Evolutionary conservation across 2,888 invertebrate genomes (phyloP).

Genomic region (Cataglyphis livida): DNA sequence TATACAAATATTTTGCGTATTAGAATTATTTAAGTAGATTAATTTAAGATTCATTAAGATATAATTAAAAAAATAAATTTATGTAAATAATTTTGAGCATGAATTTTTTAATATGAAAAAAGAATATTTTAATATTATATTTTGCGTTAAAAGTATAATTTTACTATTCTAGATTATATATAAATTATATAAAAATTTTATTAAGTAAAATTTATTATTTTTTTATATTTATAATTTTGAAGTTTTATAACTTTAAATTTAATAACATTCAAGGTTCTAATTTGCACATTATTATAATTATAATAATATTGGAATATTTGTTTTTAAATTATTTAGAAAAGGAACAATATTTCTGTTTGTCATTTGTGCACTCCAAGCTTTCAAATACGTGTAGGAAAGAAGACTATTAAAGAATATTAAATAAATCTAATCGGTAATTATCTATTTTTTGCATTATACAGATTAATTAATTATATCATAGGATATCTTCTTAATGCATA

Average conservation of each 20-base stretch:
- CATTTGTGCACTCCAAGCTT: not conserved
- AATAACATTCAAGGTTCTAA: not conserved
- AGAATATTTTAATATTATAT: not conserved
- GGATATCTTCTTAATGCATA: not conserved
- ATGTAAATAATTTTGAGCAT: not conserved
- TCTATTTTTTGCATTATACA: not conserved
- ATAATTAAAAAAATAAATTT: not conserved
- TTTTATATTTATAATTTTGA: not conserved
- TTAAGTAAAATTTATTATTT: not conserved
- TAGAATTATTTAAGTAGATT: not conserved
- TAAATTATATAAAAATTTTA: not conserved
- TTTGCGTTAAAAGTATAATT: not conserved
- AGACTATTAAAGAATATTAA: not conserved
- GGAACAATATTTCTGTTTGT: not conserved
- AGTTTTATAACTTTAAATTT: not conserved
- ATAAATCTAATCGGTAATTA: not conserved
- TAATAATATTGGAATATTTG: not conserved
- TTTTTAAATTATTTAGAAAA: not conserved
- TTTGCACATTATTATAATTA: not conserved
- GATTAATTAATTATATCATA: not conserved
- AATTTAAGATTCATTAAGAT: not conserved
- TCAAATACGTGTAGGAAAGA: not conserved
- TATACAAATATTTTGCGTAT: constrained; percentile 4
- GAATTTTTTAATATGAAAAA: not conserved
- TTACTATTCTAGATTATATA: not conserved